phyloP scores from a whole-genome alignment of 2,888 invertebrate genomes.

The Stenotaenia linearis region DNA sequence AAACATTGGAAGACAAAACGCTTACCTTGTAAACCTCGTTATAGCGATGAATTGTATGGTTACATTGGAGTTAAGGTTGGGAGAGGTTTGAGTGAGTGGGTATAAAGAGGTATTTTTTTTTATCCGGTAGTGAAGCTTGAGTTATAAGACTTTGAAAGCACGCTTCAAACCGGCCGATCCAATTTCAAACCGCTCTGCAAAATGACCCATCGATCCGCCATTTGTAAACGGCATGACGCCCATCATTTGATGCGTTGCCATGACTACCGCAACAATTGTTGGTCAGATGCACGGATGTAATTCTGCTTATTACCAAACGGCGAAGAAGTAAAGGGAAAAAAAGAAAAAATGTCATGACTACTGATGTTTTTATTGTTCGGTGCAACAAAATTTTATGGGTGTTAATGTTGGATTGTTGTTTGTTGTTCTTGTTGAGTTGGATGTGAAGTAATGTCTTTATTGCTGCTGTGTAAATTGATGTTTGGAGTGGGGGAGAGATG shows the following conservation, averaged over 20 bases:
- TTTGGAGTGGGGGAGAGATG: no score
- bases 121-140: neutral
- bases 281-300: neutral
- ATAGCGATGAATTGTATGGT: neutral
- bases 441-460: no score
- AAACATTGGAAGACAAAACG: neutral
- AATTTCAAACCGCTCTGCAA: neutral
- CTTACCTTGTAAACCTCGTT: neutral
- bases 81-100: neutral
- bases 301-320: neutral
- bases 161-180: neutral
- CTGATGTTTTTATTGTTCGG: neutral
- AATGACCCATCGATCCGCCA: neutral
- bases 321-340: neutral
- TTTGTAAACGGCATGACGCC: neutral
- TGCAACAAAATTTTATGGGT: neutral
- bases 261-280: neutral
- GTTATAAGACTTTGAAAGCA: neutral
- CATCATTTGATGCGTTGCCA: neutral
- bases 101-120: neutral
- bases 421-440: no score
- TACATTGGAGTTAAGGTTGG: neutral
- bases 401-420: no score
- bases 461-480: no score
- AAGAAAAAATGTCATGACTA: neutral